Conservation (phyloP, 2,888 invertebrate species). For the Cancer borealis region DNA sequence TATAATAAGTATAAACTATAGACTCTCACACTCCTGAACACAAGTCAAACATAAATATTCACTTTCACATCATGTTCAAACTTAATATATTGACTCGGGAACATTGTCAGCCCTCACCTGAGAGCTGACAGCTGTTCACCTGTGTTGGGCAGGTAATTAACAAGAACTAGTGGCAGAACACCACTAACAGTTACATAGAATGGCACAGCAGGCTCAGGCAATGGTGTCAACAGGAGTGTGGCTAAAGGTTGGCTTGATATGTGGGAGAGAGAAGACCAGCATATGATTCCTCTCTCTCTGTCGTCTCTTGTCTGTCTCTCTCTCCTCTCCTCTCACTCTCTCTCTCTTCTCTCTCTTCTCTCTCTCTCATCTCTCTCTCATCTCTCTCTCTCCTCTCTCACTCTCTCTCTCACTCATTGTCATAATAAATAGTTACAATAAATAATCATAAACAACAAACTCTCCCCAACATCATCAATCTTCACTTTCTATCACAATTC, state of each 20-base stretch:
- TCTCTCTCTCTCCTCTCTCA: not conserved
- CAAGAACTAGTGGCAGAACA: not conserved
- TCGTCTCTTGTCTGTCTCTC: no score
- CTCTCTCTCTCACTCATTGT: not conserved
- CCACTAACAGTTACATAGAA: not conserved
- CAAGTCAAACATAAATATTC: not conserved
- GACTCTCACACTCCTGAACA: not conserved
- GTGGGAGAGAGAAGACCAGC: not conserved
- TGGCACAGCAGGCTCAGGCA: not conserved
- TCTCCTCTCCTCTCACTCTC: not conserved
- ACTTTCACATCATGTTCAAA: not conserved
- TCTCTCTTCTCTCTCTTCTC: not conserved
- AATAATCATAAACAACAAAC: not conserved
- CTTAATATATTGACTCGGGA: not conserved
- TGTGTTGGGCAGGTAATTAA: not conserved
- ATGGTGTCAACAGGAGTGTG: not conserved
- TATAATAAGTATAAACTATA: not conserved
- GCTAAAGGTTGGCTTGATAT: not conserved
- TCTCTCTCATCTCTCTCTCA: not conserved
- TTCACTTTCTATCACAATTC: not conserved
- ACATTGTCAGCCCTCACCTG: not conserved
- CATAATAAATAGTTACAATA: not conserved
- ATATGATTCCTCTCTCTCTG: not conserved
- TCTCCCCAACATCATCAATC: not conserved
- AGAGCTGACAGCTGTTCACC: not conserved